Conservation (phyloP, 2,888 invertebrate genomes). For the Rugalucina vietnamica region DNA sequence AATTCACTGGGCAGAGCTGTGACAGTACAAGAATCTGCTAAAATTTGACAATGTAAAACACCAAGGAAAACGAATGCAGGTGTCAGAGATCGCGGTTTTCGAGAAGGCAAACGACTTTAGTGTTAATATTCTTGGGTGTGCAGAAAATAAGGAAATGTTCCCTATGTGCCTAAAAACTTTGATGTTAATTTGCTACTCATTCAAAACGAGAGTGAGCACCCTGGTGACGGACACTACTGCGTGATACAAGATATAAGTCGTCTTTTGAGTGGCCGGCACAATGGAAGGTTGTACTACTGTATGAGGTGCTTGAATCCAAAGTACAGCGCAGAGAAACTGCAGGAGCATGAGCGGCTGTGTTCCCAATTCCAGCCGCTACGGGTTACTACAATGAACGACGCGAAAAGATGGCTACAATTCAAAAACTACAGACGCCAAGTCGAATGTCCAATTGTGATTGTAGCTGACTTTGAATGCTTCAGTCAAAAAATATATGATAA, state of each 20-base stretch:
- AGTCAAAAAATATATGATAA: neutral
- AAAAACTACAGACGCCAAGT: constrained; percentile 5
- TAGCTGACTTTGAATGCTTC: constrained; percentile 11
- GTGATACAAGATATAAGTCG: neutral
- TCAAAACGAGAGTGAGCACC: neutral
- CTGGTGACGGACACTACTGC: neutral
- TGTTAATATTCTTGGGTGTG: neutral
- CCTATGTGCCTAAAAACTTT: neutral
- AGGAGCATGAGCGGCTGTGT: constrained; percentile 1
- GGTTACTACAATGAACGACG: neutral
- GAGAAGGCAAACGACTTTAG: neutral
- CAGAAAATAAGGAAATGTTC: neutral
- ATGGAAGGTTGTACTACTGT: too few species aligned
- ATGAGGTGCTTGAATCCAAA: neutral
- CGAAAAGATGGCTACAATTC: neutral
- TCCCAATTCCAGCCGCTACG: neutral
- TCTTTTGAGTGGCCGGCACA: neutral
- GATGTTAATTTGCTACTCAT: neutral
- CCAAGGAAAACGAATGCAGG: neutral
- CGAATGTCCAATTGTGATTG: neutral
- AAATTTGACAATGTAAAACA: neutral
- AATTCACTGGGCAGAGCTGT: neutral
- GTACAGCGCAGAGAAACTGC: neutral
- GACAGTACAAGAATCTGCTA: neutral
- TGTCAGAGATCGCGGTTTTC: neutral